These are phyloP conservation scores for Scortum barcoo DNA, from an alignment of 2,113 vertebrate species.

Conservation along the genomic window DNA sequence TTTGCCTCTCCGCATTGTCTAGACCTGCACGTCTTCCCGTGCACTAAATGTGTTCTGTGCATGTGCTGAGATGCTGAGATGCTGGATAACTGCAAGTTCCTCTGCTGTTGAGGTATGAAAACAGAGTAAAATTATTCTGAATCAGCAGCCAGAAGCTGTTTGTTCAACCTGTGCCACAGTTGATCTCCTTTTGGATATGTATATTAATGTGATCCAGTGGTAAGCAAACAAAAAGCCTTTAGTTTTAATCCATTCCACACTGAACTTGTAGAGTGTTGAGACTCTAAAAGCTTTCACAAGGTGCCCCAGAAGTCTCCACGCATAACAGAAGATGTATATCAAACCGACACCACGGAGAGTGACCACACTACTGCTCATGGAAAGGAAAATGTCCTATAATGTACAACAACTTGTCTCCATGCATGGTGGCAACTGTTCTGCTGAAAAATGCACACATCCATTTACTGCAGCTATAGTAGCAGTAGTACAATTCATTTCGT, in stretches of 20 bases:
- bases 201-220: slow-evolving; percentile 1
- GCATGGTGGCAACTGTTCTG: not conserved
- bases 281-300: slow-evolving; percentile 1
- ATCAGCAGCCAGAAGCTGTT: slow-evolving; percentile 14
- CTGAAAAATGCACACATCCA: not conserved
- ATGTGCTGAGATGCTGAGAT: slow-evolving; percentile 26
- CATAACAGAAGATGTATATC: not conserved
- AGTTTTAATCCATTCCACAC: slow-evolving; percentile 2
- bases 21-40: slow-evolving; percentile 38
- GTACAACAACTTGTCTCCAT: not conserved
- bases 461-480: not conserved
- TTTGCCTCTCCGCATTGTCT: slow-evolving; percentile 33
- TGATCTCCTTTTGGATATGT: not conserved
- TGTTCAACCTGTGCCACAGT: slow-evolving; percentile 7
- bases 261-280: too few relatives aligned
- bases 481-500: not conserved
- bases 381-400: not conserved
- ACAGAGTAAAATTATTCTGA: not conserved
- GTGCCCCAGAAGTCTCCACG: not conserved
- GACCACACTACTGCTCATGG: not conserved
- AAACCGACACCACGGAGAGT: not conserved
- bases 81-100: not conserved
- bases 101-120: slow-evolving; percentile 5
- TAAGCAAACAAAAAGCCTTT: slow-evolving; percentile 14
- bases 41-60: slow-evolving; percentile 24